phyloP scores from a whole-genome alignment of 2,888 invertebrate species.

The Tineola bisselliella region DNA sequence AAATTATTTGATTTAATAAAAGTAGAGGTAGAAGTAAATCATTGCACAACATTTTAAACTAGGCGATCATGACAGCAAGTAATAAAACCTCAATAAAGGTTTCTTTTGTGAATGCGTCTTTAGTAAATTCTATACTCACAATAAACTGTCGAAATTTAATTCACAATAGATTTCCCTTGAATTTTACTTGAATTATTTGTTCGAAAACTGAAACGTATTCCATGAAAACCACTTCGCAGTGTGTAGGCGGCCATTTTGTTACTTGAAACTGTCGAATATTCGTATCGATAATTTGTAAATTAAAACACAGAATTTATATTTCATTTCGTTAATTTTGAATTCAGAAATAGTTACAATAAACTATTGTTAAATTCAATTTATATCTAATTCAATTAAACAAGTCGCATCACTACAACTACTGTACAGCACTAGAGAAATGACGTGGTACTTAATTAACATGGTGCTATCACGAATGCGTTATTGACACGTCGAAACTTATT shows the following conservation, averaged over 20 bases:
- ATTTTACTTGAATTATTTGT: neutral
- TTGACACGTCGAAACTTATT: too few species aligned
- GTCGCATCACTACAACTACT: too few species aligned
- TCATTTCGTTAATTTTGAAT: too few species aligned
- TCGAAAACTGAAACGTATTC: neutral
- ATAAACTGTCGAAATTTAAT: conserved; percentile 1
- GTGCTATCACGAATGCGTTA: too few species aligned
- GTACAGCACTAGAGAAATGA: too few species aligned
- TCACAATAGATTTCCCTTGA: conserved; percentile 1
- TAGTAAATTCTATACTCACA: neutral
- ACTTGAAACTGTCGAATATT: neutral
- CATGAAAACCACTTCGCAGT: neutral
- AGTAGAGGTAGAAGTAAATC: too few species aligned
- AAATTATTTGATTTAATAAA: too few species aligned
- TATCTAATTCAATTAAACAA: too few species aligned
- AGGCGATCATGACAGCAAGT: neutral
- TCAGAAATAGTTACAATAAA: too few species aligned
- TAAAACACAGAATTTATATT: neutral
- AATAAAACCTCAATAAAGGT: conserved; percentile 3
- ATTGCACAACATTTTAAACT: neutral
- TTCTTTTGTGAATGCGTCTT: neutral
- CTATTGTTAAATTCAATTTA: too few species aligned
- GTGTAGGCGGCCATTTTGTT: neutral
- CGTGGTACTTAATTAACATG: too few species aligned
- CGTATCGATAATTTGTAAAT: too few species aligned